A percentile compares a stretch with the other conserved stretches of the same genome.
phyloP scores from a whole-genome alignment of 2,797 vertebrate genomes.

The Gambusia yucatana region DNA sequence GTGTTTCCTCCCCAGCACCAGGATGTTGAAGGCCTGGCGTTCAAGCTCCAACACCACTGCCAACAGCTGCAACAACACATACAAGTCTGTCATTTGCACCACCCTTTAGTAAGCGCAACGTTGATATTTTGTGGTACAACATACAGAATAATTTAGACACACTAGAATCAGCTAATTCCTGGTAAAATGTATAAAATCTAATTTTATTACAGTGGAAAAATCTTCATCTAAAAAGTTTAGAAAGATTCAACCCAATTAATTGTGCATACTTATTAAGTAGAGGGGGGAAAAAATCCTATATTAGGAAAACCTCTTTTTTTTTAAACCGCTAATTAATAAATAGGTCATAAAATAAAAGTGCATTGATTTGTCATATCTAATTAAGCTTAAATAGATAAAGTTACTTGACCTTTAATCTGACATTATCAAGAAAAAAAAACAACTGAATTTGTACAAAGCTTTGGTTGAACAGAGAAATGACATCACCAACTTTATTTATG shows the following conservation, averaged over 20 bases:
- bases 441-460: neutral
- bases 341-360: neutral
- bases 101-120: neutral
- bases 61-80: constrained; percentile 80
- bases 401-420: neutral
- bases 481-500: neutral
- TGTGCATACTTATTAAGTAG: neutral
- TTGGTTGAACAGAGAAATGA: neutral
- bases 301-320: neutral
- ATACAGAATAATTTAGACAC: neutral
- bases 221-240: neutral
- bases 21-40: constrained; percentile 77
- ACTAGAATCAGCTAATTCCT: neutral
- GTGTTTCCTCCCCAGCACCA: constrained; percentile 94
- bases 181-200: neutral
- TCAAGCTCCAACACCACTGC: constrained; percentile 84
- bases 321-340: neutral
- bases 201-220: neutral
- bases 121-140: neutral
- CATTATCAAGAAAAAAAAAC: neutral
- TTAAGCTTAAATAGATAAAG: neutral
- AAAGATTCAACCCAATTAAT: neutral
- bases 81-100: neutral
- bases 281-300: neutral
- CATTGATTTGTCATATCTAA: neutral